Percentiles rank a stretch among this genome's conserved stretches.
These are phyloP conservation scores for Poeciliopsis occidentalis DNA, from an alignment of 2,113 vertebrate genomes.

Conservation along the genomic window DNA sequence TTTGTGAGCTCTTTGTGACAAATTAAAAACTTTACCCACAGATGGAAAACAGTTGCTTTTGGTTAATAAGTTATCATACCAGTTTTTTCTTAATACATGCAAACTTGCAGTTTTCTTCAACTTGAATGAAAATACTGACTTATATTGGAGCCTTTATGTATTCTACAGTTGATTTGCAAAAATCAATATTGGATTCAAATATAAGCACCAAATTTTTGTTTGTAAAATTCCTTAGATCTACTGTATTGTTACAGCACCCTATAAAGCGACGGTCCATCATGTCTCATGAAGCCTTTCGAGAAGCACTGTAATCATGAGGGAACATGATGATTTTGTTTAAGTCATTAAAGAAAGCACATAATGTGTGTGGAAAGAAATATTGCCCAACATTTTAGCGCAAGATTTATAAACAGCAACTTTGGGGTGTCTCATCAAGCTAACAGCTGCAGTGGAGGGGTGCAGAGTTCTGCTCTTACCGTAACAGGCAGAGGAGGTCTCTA, in stretches of 20 bases:
- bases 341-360: not conserved
- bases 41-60: not conserved
- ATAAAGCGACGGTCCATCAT: not conserved
- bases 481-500: slow-evolving; percentile 52
- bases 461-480: slow-evolving; percentile 53
- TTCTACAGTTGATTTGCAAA: not conserved
- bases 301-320: too few relatives aligned
- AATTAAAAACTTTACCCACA: not conserved
- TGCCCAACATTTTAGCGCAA: too few relatives aligned
- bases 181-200: too few relatives aligned
- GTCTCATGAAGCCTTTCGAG: not conserved
- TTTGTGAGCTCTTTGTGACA: not conserved
- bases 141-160: not conserved
- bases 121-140: too few relatives aligned
- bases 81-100: not conserved
- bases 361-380: not conserved
- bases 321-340: not conserved
- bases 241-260: not conserved
- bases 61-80: not conserved
- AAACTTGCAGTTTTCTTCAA: not conserved
- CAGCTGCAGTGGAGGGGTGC: slow-evolving; percentile 16
- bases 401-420: not conserved
- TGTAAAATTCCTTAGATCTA: too few relatives aligned
- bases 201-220: too few relatives aligned
- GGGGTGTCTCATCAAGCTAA: slow-evolving; percentile 56